Evolutionary conservation across 2,113 vertebrate species (phyloP), one percentile per base, ranked within the genome.

Genomic region (Peromyscus maniculatus): DNA sequence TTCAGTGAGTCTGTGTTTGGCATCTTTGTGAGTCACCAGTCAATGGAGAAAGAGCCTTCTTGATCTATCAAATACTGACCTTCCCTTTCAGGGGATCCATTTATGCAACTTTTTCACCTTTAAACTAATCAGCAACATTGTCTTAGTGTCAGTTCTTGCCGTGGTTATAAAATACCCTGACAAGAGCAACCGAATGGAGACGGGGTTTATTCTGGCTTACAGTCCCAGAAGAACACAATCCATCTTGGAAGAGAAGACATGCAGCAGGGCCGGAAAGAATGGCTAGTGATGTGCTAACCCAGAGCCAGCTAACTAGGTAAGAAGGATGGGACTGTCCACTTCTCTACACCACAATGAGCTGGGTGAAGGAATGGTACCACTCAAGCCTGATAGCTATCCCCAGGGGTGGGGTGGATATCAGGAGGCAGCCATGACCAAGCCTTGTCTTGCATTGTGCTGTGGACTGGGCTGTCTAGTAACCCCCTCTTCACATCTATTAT

Each of bases 331-430:
- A 22, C 0, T 2, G 1, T 5, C 12, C 3, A 36, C 1, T 7
- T 5, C 5, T 64, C 36, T 26, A 19, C 1, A 13, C 11, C 69
- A 33, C 16, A 71, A 21, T 33, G 13, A 7, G 0, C 26, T 39
- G 16, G 7, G 4, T 2, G 12, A 59, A 59, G 66, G 24, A 36
- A n/a, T 1, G 12, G 28, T 4, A 1, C 5, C 28, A 7, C 8
- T 31, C 31, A 28, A 31, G 46, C 72, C 57, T 36, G 7, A 39
- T 0, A 11, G 46, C 36, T 33, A 36, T 26, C 36, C 31, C 36
- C 36, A 17, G 43, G 0, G 59, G 1, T 33, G n/a, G 59, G 74
- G 43, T 49, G 91, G 36, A 3, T 17, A 5, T 43, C 62, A 86
- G 66, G 13, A 87, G 82, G 21, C 7, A 39, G 7, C 19, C 6